These are phyloP conservation scores for Polyergus mexicanus DNA, from an alignment of 1,140 invertebrate genomes.

Conservation along the genomic window DNA sequence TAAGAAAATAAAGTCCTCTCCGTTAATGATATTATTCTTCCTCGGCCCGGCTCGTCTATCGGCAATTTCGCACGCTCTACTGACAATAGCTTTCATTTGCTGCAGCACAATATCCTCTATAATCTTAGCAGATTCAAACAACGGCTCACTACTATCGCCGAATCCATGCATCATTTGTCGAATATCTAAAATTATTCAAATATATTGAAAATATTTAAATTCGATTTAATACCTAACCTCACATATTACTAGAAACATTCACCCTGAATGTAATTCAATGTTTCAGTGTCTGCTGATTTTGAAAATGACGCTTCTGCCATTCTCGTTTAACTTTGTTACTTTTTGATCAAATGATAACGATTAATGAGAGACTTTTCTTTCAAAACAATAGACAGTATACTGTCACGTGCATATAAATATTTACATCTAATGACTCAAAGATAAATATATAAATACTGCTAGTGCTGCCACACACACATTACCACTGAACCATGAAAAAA, in stretches of 20 bases:
- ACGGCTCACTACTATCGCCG: constrained; percentile 88
- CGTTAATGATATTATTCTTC: constrained; percentile 69
- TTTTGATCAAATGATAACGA: constrained; percentile 13
- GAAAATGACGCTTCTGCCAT: constrained; percentile 73
- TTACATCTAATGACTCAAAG: not conserved
- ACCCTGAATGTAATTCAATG: constrained; percentile 76
- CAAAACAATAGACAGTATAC: not conserved
- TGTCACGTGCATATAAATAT: not conserved
- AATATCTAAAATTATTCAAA: constrained; percentile 83
- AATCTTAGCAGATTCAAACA: constrained; percentile 88
- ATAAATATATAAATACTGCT: not conserved
- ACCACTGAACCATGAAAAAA: no score
- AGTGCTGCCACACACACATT: constrained; percentile 22
- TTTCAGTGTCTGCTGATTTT: constrained; percentile 71
- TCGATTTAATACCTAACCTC: not conserved
- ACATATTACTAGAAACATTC: not conserved
- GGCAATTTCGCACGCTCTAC: constrained; percentile 86
- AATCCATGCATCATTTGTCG: constrained; percentile 90
- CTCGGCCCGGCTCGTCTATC: constrained; percentile 81
- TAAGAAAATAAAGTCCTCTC: constrained; percentile 88
- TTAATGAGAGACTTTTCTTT: not conserved
- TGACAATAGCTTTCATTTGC: constrained; percentile 87
- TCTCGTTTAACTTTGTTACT: not conserved
- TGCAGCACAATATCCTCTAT: constrained; percentile 88
- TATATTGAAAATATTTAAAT: no score